Evolutionary conservation across 2,888 invertebrate genomes (phyloP), one percentile per base, ranked within the genome.

Genomic region (Aromia moschata): DNA sequence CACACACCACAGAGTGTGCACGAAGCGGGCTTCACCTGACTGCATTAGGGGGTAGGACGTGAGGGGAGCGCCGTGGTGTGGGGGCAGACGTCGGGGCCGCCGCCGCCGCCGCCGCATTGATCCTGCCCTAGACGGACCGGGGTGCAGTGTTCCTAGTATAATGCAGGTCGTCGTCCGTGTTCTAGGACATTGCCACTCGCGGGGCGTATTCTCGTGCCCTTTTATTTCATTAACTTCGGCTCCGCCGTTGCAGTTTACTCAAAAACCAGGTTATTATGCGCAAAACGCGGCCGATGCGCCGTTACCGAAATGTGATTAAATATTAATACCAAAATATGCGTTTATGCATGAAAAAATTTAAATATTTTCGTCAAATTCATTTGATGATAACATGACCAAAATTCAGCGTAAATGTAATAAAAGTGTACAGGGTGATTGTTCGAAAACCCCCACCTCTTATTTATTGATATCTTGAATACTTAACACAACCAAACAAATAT

Each of bases 1-100:
- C n/a, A n/a, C n/a, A n/a, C n/a, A n/a, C n/a, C n/a, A n/a, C n/a
- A n/a, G n/a, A n/a, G n/a, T n/a, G n/a, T 25, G 25, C 38, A 38
- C 37, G 25, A 18, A 20, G 12, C 18, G 20, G 43, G 43, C 25
- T 43, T 43, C 46, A 46, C 45, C 55, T 45, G 55, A 45, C 37
- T 38, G 44, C 30, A 30, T 12, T 15, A 17, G 52, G 41, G 16
- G 5, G 15, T 33, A 30, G 10, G 46, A 31, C n/a, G 46, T 14
- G 30, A 14, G 20, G 18, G 30, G 10, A 20, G 51, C 43, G 30
- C 15, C 33, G 49, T 78, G 82, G 84, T 84, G 82, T 84, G 84
- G 82, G 84, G 83, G 84, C 83, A 84, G 84, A 84, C 84, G 82
- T 81, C 84, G 45, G 82, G 82, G 81, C 81, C 81, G 82, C 82